These are phyloP conservation scores for Torymus texanus DNA, from an alignment of 2,888 invertebrate species.

Conservation along the genomic window DNA sequence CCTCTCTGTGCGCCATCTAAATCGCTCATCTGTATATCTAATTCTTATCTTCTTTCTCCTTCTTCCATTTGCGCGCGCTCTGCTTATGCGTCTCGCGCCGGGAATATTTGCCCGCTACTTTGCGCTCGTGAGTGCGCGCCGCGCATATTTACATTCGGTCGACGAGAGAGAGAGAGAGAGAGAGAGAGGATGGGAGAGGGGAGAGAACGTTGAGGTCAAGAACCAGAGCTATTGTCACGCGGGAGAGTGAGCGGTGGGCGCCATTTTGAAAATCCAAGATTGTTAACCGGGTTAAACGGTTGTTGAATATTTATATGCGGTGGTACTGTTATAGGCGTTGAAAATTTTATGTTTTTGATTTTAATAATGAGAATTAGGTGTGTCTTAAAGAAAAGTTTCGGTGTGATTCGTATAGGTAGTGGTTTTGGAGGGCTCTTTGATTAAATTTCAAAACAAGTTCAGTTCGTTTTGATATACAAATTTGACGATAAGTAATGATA, in stretches of 20 bases:
- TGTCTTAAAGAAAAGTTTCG: too few species aligned
- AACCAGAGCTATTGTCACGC: slow-evolving; percentile 9
- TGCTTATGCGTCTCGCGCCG: slow-evolving; percentile 16
- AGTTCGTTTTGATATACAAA: too few species aligned
- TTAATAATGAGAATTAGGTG: too few species aligned
- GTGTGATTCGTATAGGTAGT: too few species aligned
- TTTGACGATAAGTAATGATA: too few species aligned
- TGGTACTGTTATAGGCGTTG: too few species aligned
- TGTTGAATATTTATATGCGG: too few species aligned
- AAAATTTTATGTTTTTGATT: too few species aligned
- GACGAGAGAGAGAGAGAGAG: background rate
- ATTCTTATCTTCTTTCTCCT: slow-evolving; percentile 30
- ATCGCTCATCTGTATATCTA: slow-evolving; percentile 32
- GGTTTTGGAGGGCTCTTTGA: too few species aligned
- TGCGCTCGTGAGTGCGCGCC: background rate
- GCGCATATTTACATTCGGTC: slow-evolving; percentile 44
- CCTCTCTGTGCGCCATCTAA: slow-evolving; percentile 1
- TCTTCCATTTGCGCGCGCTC: background rate
- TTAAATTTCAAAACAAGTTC: too few species aligned
- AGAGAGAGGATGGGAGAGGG: background rate
- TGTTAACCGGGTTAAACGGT: background rate
- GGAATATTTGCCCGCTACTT: slow-evolving; percentile 47
- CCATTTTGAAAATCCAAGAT: background rate
- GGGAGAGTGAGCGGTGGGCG: background rate
- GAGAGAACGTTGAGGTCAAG: slow-evolving; percentile 27